Base-by-base conservation (phyloP, 2,888 invertebrate species). In the Tinea semifulvella region DNA sequence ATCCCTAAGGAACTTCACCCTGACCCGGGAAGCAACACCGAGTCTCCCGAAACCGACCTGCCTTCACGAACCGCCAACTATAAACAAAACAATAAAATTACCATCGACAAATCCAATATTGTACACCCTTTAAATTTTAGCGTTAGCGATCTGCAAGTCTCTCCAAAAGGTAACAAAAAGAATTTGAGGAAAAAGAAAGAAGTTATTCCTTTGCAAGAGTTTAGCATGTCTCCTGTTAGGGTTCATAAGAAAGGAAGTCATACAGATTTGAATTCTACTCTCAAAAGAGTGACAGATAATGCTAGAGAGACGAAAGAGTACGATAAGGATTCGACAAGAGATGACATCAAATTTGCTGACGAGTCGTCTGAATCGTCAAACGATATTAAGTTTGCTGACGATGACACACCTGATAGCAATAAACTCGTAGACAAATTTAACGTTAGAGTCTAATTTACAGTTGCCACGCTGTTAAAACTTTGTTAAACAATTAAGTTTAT, bases 231-330 rank as follows among this genome's bases (percentile, higher is more conserved):
- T 1, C 77, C 77, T 10, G 64, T 72, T 0, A 67, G 63, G 57
- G 68, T 77, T 0, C 74, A 75, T 25, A 68, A 68, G 48, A 65
- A 62, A 49, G 66, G 68, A 17, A 66, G 58, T 47, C 59, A 52
- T 50, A 61, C 52, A 44, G 66, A 73, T 50, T 52, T 56, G 40
- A 72, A 73, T 25, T 71, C 69, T 1, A 82, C 79, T 0, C 50
- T 79, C 28, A 89, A 88, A 58, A 86, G 90, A 56, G 85, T 89
- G 43, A 88, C 85, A 1, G 83, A 79, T 48, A 63, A 80, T n/a
- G 82, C 84, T 0, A 86, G 88, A 54, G 90, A 90, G 59, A 87
- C 86, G 0, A 86, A 86, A 11, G 44, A 89, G 89, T 52, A 85
- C 90, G 40, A 22, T 7, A 22, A 40, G 13, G 17, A 36, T 3